Conservation (phyloP, 2,888 invertebrate species). For the Eristalis intricaria region DNA sequence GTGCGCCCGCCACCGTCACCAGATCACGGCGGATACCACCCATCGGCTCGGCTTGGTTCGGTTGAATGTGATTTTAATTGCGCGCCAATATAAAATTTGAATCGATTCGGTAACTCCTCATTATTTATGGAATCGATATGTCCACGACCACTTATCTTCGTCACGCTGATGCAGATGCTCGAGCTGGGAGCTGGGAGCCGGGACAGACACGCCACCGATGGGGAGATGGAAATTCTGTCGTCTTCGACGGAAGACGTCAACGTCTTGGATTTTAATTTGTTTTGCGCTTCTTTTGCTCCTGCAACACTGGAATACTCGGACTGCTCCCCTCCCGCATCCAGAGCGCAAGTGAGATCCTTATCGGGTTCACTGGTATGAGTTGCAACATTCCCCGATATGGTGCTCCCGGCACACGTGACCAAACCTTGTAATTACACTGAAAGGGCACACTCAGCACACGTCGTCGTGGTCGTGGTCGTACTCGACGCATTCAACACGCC, state of each 20-base stretch:
- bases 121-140: slow-evolving; percentile 67
- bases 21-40: background rate
- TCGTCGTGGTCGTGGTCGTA: background rate
- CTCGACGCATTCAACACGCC: background rate
- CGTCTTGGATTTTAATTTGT: slow-evolving; percentile 53
- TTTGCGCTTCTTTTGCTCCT: slow-evolving; percentile 5
- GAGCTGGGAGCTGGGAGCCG: background rate
- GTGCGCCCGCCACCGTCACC: background rate
- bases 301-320: slow-evolving; percentile 24
- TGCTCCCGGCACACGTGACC: slow-evolving; percentile 64
- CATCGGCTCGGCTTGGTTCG: slow-evolving; percentile 15
- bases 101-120: slow-evolving; percentile 70
- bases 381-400: slow-evolving; percentile 64
- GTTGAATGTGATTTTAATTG: slow-evolving; percentile 70
- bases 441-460: slow-evolving; percentile 55
- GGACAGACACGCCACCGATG: background rate
- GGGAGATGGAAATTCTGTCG: slow-evolving; percentile 33
- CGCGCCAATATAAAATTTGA: slow-evolving; percentile 70
- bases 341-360: slow-evolving; percentile 52
- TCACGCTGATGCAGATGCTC: slow-evolving; percentile 29
- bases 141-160: slow-evolving; percentile 59
- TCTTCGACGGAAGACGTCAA: background rate
- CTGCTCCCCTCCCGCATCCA: background rate
- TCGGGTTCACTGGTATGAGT: slow-evolving; percentile 58
- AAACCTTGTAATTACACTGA: slow-evolving; percentile 68